Percentiles rank a stretch among this genome's conserved stretches.
Evolutionary conservation across 2,888 invertebrate genomes (phyloP).

Genomic region (Onthophagus sagittarius): DNA sequence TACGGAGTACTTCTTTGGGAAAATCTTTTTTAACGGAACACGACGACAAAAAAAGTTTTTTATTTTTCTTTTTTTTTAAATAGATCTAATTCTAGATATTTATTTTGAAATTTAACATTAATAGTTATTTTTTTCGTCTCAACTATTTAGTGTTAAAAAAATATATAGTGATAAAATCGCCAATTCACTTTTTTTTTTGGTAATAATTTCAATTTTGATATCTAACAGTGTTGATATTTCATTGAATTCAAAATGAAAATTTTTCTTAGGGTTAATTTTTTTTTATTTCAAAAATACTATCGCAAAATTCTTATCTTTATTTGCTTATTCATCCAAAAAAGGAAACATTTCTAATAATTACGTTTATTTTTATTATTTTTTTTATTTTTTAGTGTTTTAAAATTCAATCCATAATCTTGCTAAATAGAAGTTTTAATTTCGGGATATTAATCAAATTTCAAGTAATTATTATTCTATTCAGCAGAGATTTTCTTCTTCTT

Average conservation of each 20-base stretch:
- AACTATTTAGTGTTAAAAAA: conserved; percentile 8
- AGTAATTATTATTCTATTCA: too few relatives aligned
- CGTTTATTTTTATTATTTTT: background rate
- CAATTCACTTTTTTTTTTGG: background rate
- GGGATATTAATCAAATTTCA: too few relatives aligned
- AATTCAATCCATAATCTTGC: too few relatives aligned
- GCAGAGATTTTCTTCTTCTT: too few relatives aligned
- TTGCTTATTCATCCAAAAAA: background rate
- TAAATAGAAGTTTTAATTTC: too few relatives aligned
- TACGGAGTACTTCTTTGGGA: conserved; percentile 6
- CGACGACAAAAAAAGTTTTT: background rate
- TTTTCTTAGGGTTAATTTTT: background rate
- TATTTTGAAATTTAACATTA: background rate
- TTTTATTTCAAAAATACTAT: conserved; percentile 12
- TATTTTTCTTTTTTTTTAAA: background rate
- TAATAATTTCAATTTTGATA: background rate
- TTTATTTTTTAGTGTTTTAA: background rate
- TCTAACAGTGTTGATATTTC: too few relatives aligned
- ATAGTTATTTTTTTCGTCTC: background rate
- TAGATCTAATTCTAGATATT: background rate
- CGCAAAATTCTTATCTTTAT: conserved; percentile 12
- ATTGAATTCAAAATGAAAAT: background rate
- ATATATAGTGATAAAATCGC: conserved; percentile 4
- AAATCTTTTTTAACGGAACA: conserved; percentile 1
- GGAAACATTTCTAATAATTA: conserved; percentile 1